These are phyloP conservation scores for Metallyticus violacea DNA, from an alignment of 2,888 invertebrate genomes.

Conservation along the genomic window DNA sequence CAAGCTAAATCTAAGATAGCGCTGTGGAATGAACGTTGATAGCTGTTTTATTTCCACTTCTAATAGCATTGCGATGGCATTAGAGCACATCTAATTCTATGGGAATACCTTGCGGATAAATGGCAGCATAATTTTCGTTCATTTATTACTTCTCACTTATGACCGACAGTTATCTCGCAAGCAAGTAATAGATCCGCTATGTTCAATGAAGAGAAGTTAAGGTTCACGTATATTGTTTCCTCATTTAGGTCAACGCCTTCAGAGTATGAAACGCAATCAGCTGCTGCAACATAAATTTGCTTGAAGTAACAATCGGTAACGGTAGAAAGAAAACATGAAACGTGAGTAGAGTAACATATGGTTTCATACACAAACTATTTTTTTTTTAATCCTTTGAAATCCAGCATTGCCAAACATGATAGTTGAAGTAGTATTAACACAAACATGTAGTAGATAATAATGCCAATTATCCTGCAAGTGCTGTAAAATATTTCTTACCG, in stretches of 20 bases:
- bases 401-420: no score
- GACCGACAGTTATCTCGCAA: neutral
- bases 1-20: neutral
- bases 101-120: no score
- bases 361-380: no score
- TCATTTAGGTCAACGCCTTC: neutral
- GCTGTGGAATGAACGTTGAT: neutral
- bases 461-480: no score
- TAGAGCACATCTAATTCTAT: neutral
- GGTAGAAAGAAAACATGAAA: no score
- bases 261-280: neutral
- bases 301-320: no score
- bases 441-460: no score
- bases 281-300: neutral
- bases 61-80: neutral
- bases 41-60: neutral
- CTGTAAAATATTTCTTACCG: no score
- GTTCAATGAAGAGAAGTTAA: neutral
- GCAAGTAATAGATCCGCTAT: neutral
- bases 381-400: no score
- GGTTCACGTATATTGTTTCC: neutral
- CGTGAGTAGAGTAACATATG: no score
- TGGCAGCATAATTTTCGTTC: neutral
- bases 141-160: no score
- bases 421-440: no score